These are phyloP conservation scores for Phalloptychus januarius DNA, from an alignment of 2,797 vertebrate genomes.

Conservation along the genomic window DNA sequence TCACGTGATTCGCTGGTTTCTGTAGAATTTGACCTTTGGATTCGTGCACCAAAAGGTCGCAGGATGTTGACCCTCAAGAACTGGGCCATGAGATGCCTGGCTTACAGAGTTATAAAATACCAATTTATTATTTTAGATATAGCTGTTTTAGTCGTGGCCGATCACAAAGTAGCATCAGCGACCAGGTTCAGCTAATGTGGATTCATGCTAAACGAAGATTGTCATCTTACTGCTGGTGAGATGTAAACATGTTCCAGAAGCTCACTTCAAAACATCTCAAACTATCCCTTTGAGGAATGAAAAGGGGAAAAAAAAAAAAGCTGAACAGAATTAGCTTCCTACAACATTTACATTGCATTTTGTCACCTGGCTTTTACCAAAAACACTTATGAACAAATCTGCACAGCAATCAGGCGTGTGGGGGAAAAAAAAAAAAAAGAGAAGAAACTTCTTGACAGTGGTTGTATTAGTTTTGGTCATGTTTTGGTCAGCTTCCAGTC, in stretches of 20 bases:
- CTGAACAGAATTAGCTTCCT: neutral
- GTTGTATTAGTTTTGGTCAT: constrained; percentile 28
- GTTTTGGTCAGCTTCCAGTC: constrained; percentile 40
- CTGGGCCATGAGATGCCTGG: neutral
- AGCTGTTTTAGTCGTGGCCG: neutral
- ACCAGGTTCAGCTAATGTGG: neutral
- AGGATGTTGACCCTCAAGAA: neutral
- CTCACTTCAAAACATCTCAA: neutral
- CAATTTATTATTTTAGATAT: neutral
- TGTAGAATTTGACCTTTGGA: neutral
- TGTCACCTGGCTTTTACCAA: constrained; percentile 18
- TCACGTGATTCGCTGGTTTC: neutral
- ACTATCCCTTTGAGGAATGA: neutral
- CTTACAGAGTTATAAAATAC: neutral
- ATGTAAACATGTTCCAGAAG: neutral
- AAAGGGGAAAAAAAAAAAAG: neutral
- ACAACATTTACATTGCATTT: neutral
- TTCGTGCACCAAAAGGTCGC: neutral
- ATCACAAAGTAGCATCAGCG: neutral
- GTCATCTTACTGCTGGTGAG: neutral
- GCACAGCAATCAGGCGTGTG: neutral
- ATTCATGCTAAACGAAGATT: neutral
- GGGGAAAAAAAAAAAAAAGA: constrained; percentile 1
- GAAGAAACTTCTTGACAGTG: constrained; percentile 10
- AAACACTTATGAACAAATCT: constrained; percentile 1